Evolutionary conservation across 2,113 vertebrate species (phyloP).

Genomic region (Hippoglossus stenolepis): DNA sequence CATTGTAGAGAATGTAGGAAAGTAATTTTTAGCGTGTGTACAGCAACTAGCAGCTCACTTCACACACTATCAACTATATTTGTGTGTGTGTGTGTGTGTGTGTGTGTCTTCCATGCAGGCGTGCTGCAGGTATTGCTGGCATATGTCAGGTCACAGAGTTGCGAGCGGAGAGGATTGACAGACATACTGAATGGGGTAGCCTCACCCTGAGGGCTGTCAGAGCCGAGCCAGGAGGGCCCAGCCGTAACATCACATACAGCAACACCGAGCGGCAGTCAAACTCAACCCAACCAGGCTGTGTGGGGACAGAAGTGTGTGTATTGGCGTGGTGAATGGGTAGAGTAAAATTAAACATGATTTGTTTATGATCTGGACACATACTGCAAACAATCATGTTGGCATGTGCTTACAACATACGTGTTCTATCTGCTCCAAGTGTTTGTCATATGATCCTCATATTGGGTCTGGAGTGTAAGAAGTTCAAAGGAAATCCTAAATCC

Average conservation of each 20-base stretch:
- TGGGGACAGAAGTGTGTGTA: constrained; percentile 13
- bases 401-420: neutral
- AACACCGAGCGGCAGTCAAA: constrained; percentile 62
- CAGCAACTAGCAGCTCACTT: neutral
- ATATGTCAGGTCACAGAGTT: constrained; percentile 61
- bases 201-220: constrained; percentile 66
- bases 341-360: neutral
- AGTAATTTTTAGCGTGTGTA: neutral
- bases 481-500: neutral
- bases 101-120: neutral
- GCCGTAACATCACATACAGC: constrained; percentile 36
- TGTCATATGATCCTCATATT: neutral
- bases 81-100: too few relatives aligned
- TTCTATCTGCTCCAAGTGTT: neutral
- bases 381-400: neutral
- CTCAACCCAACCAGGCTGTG: constrained; percentile 23
- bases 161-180: constrained; percentile 54
- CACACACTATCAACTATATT: neutral
- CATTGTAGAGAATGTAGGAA: neutral
- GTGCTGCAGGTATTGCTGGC: constrained; percentile 17
- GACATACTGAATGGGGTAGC: constrained; percentile 52
- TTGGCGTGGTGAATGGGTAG: neutral
- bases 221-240: constrained; percentile 40
- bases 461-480: neutral
- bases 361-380: neutral